Percentiles rank a stretch among this genome's conserved stretches.
Evolutionary conservation across 2,888 invertebrate genomes (phyloP).

Genomic region (Synergus umbraculus): DNA sequence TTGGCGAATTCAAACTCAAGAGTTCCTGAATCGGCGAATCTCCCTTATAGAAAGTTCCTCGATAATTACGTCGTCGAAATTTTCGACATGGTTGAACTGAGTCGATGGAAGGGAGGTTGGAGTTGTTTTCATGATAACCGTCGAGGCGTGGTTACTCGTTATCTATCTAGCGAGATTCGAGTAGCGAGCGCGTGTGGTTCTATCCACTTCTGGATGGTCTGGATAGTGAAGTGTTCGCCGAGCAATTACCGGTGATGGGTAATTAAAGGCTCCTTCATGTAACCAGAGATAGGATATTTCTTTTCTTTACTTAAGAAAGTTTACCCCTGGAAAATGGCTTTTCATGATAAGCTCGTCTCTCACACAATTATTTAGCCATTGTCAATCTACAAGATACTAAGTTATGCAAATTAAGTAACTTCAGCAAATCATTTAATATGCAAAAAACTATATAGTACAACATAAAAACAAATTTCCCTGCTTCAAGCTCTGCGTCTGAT

Average conservation of each 20-base stretch:
- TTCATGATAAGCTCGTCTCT: conserved; percentile 1
- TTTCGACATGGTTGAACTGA: conserved; percentile 15
- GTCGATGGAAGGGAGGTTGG: conserved; percentile 7
- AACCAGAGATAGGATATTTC: conserved; percentile 22
- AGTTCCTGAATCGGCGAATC: conserved; percentile 7
- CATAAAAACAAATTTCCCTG: too few species aligned
- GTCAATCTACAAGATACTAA: not conserved
- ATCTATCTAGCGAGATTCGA: conserved; percentile 38
- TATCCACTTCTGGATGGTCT: conserved; percentile 39
- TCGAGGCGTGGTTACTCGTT: conserved; percentile 31
- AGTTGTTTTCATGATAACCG: conserved; percentile 45
- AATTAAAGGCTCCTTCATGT: conserved; percentile 34
- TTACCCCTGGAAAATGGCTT: conserved; percentile 13
- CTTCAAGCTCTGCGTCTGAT: too few species aligned
- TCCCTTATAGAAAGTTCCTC: conserved; percentile 32
- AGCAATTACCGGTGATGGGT: conserved; percentile 43
- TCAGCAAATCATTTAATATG: too few species aligned
- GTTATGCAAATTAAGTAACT: too few species aligned
- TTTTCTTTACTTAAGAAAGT: conserved; percentile 30
- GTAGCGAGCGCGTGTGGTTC: conserved; percentile 33
- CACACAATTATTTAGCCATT: not conserved
- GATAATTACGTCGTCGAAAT: conserved; percentile 40
- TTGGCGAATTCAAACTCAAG: conserved; percentile 16
- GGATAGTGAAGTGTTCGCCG: conserved; percentile 40
- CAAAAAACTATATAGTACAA: too few species aligned